Evolutionary conservation across 1,140 invertebrate species (phyloP), one percentile per base, ranked within the genome.

Genomic region (Drosophila hydei): DNA sequence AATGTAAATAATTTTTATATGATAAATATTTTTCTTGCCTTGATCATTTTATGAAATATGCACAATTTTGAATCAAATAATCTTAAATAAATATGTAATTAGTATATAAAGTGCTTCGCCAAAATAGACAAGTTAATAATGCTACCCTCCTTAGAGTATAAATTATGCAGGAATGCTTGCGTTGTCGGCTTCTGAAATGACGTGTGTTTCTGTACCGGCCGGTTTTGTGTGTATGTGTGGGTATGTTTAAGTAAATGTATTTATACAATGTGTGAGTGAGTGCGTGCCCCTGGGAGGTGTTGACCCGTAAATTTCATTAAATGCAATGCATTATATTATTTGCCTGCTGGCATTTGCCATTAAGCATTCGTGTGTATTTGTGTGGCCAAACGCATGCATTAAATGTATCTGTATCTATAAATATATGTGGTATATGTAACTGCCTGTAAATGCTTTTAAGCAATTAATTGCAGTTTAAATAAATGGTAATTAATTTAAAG

Each of bases 221-320:
- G 48, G 12, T 3, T 14, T 16, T 38, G 25, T 52, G 69, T 48
- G 19, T 56, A 2, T 56, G 9, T 59, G 16, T 30, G 14, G 12
- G 42, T 33, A 16, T 33, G 23, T 12, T 12, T 11, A 58, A 42
- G n/a, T 16, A n/a, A 19, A 48, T 50, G 3, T 36, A 21, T 9
- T 38, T 56, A 19, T 19, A 9, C 48, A 25, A 47, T 27, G 42
- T 42, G 19, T 23, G 36, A 12, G 27, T 19, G n/a, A 8, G 3
- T 36, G 27, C 27, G 23, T 60, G 38, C 18, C 3, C 23, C 12
- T 65, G 60, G 11, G 16, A 75, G 72, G 72, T 75, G 72, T 75
- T 71, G 68, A 83, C 71, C 79, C 69, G 75, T 61, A 84, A 83
- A 84, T 77, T 80, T 60, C 60, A 62, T 81, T 77, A 77, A 69